Evolutionary conservation across 2,113 vertebrate species (phyloP), one percentile per base, ranked within the genome.

Genomic region (Phoenicopterus ruber): DNA sequence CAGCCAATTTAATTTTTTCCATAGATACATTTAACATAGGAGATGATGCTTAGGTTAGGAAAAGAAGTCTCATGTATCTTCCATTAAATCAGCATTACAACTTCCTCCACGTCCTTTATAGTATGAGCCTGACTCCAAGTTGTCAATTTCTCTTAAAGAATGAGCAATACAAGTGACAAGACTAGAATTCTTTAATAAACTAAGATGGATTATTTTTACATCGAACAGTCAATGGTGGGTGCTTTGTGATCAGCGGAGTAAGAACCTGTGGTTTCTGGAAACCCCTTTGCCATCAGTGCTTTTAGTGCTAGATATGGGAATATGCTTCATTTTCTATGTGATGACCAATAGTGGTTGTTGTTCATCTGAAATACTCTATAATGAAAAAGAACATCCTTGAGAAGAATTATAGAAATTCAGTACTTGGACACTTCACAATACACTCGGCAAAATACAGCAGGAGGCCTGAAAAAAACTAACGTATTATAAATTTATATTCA

Each of bases 271-370:
- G 12, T 10, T 86, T 67, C 67, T 61, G 40, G 32, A 94, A 91
- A 70, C 15, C 19, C 17, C 38, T 93, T 70, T 63, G 17, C 74
- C 70, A 77, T 32, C 42, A 40, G 24, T 13, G 5, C 8, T 79
- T 81, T 38, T n/a, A 26, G 7, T 16, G 34, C 13, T 2, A 22
- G 28, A 24, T 31, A 59, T 0, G 46, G 22, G 13, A 85, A 74
- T 9, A 38, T 0, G 7, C 10, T 63, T 28, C 3, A 5, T 9
- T 49, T 71, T 16, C 54, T 67, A 38, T 25, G 6, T 1, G 5
- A 47, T 32, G 13, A 78, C 40, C 18, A 42, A 36, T 0, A 66
- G 15, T 4, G 14, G 11, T 0, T 44, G 29, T 2, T 31, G 82
- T 92, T 11, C 21, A 90, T 22, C 29, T 55, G 32, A 82, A 77